A percentile compares a stretch with the other conserved stretches of the same genome.
Evolutionary conservation across 2,113 vertebrate genomes (phyloP).

Genomic region (Osmerus mordax): DNA sequence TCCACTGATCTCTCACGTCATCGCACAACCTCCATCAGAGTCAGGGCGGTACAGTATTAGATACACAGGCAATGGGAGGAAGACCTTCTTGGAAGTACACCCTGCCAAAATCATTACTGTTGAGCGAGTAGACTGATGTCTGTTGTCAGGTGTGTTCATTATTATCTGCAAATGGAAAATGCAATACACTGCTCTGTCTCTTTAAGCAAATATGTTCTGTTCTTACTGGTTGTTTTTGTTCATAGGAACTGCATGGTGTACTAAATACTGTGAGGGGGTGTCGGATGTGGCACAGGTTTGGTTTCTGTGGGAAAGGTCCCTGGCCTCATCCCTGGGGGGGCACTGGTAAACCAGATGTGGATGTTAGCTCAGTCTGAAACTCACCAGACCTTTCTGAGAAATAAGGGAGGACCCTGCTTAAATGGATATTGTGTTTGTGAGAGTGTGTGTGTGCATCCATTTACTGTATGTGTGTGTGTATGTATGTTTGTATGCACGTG

Average conservation of each 20-base stretch:
- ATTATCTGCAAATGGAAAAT: no score
- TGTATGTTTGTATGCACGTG: neutral
- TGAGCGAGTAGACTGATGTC: no score
- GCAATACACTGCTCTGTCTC: no score
- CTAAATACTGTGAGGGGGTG: no score
- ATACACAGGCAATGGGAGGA: neutral
- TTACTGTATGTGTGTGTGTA: neutral
- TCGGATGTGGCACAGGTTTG: no score
- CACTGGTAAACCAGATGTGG: neutral
- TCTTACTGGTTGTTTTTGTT: no score
- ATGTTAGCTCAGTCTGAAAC: neutral
- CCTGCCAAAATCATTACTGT: no score
- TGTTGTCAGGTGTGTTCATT: no score
- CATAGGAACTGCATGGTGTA: no score
- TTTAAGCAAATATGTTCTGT: no score
- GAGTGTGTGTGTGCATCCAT: neutral
- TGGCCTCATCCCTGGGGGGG: neutral
- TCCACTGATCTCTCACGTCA: slow-evolving; percentile 36
- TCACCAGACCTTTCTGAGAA: neutral
- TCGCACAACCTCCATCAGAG: slow-evolving; percentile 33
- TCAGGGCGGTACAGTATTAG: neutral
- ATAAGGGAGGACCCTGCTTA: no score
- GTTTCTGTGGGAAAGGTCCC: neutral
- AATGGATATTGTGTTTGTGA: neutral
- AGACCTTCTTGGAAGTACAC: neutral